These are phyloP conservation scores for Hippoglossus hippoglossus DNA, from an alignment of 2,797 vertebrate species.

Conservation along the genomic window DNA sequence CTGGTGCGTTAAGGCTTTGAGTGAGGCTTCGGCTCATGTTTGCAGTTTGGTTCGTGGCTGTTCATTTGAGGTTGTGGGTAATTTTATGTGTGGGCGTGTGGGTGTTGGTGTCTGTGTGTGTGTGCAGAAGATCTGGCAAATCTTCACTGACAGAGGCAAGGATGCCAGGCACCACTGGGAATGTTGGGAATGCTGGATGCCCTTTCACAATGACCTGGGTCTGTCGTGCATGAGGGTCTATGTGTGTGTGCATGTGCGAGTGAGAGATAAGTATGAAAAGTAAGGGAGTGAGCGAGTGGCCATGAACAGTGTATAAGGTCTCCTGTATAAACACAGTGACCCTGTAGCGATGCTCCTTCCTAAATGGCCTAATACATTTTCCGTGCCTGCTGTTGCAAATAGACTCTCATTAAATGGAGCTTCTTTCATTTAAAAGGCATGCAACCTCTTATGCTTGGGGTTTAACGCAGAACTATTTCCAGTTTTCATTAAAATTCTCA, in stretches of 20 bases:
- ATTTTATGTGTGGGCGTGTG: conserved; percentile 19
- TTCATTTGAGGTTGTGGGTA: conserved; percentile 29
- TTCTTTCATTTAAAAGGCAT: conserved; percentile 69
- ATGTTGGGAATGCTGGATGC: conserved; percentile 75
- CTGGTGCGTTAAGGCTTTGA: conserved; percentile 9
- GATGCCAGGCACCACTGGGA: conserved; percentile 72
- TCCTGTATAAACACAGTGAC: conserved; percentile 37
- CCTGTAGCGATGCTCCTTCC: conserved; percentile 16
- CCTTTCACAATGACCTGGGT: conserved; percentile 70
- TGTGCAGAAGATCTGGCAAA: conserved; percentile 56
- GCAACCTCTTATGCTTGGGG: conserved; percentile 52
- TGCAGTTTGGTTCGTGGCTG: conserved; percentile 24
- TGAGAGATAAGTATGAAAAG: conserved; percentile 43
- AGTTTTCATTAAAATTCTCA: conserved; percentile 70
- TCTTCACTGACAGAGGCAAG: conserved; percentile 68
- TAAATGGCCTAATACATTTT: conserved; percentile 66
- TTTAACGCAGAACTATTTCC: conserved; percentile 62
- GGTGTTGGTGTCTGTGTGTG: conserved; percentile 24
- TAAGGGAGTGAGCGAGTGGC: conserved; percentile 45
- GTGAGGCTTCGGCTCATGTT: conserved; percentile 12
- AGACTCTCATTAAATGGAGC: conserved; percentile 57
- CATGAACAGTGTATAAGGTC: conserved; percentile 54
- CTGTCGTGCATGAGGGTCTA: conserved; percentile 41
- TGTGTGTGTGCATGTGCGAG: conserved; percentile 16
- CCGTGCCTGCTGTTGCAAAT: conserved; percentile 62